Evolutionary conservation across 2,888 invertebrate species (phyloP).

Genomic region (Cryptocephalus primarius): DNA sequence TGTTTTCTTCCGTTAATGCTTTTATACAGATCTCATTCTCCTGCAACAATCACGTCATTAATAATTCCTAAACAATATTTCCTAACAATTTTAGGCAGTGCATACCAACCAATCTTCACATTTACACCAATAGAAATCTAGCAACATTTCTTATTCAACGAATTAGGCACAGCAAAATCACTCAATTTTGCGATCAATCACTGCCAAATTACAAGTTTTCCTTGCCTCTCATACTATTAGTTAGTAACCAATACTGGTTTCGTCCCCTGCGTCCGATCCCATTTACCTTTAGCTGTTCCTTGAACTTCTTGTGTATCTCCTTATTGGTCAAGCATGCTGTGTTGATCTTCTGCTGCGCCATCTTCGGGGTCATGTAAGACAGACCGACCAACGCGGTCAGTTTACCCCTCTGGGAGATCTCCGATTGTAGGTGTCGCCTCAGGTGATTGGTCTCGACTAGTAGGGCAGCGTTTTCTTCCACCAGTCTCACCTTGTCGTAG

Average conservation of each 20-base stretch:
- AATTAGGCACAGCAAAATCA: no score
- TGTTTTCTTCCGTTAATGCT: constrained; percentile 36
- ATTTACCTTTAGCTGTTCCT: constrained; percentile 39
- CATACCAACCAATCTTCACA: no score
- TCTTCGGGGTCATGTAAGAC: constrained; percentile 45
- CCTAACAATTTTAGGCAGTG: no score
- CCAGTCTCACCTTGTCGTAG: constrained; percentile 34
- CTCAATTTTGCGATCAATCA: no score
- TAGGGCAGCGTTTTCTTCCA: constrained; percentile 64
- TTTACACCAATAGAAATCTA: no score
- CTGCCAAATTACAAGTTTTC: no score
- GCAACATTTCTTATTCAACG: no score
- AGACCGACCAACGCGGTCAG: constrained; percentile 63
- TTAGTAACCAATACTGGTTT: no score
- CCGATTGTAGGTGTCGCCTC: constrained; percentile 55
- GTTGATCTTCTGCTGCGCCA: constrained; percentile 52
- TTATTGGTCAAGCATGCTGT: constrained; percentile 50
- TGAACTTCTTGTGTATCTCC: constrained; percentile 47
- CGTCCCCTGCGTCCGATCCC: no score
- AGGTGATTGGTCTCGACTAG: constrained; percentile 68
- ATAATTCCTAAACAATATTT: not conserved
- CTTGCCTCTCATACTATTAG: no score
- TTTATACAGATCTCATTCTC: constrained; percentile 39
- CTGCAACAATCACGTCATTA: constrained; percentile 10
- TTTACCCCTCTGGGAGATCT: constrained; percentile 54